Evolutionary conservation across 1,140 invertebrate genomes (phyloP).

Genomic region (Macrosteles quadrilineatus): DNA sequence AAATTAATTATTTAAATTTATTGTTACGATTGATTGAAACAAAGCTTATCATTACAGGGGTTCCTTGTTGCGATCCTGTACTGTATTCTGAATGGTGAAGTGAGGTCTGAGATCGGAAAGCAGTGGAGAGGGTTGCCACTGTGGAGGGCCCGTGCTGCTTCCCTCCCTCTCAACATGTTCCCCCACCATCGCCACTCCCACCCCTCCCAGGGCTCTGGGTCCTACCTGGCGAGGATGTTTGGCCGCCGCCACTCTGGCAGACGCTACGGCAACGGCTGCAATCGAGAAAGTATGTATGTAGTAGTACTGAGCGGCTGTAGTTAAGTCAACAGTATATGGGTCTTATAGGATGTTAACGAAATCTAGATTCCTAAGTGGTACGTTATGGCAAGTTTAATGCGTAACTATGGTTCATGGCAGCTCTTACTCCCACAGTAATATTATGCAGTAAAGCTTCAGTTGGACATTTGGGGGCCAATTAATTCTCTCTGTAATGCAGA

Average conservation of each 20-base stretch:
- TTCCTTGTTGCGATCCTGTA: slow-evolving; percentile 68
- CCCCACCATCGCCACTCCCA: too few relatives aligned
- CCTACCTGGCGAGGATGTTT: not conserved
- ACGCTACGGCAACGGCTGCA: not conserved
- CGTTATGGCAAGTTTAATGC: not conserved
- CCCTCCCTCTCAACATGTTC: slow-evolving; percentile 5
- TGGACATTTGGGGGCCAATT: not conserved
- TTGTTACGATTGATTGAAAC: too few relatives aligned
- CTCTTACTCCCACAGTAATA: not conserved
- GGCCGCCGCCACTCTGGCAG: not conserved
- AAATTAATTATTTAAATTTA: too few relatives aligned
- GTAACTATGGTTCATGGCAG: not conserved
- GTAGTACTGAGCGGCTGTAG: not conserved
- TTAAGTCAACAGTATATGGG: not conserved
- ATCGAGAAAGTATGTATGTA: slow-evolving; percentile 12
- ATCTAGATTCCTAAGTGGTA: not conserved
- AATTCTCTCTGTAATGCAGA: not conserved
- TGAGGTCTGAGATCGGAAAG: slow-evolving; percentile 55
- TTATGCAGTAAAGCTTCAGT: not conserved
- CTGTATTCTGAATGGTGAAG: slow-evolving; percentile 68
- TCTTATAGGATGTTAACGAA: not conserved
- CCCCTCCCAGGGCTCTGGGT: not conserved
- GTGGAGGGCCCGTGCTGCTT: not conserved
- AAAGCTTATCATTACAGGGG: too few relatives aligned
- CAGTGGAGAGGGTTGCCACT: slow-evolving; percentile 22